phyloP scores from a whole-genome alignment of 2,113 vertebrate genomes.

The cattle (Bos taurus) region ARS-UCD2.0 NC_037332.1:48221001-48221500 shows the following conservation, averaged over 20 bases:
- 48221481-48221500: not conserved
- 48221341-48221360: not conserved
- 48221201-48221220: not conserved
- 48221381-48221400: not conserved
- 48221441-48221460: not conserved
- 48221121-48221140: not conserved
- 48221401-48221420: not conserved
- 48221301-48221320: not conserved
- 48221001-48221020: not conserved
- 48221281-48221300: not conserved
- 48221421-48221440: not conserved
- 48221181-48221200: not conserved
- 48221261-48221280: not conserved
- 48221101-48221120: not conserved
- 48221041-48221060: not conserved
- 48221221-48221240: not conserved
- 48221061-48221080: not conserved
- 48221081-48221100: not conserved
- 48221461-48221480: not conserved
- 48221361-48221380: not conserved
- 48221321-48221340: not conserved
- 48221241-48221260: not conserved
- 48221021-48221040: not conserved
- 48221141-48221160: not conserved
- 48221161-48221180: not conserved